A percentile compares a stretch with the other conserved stretches of the same genome.
phyloP scores from a whole-genome alignment of 2,113 vertebrate genomes.

The Anser brachyrhynchus region DNA sequence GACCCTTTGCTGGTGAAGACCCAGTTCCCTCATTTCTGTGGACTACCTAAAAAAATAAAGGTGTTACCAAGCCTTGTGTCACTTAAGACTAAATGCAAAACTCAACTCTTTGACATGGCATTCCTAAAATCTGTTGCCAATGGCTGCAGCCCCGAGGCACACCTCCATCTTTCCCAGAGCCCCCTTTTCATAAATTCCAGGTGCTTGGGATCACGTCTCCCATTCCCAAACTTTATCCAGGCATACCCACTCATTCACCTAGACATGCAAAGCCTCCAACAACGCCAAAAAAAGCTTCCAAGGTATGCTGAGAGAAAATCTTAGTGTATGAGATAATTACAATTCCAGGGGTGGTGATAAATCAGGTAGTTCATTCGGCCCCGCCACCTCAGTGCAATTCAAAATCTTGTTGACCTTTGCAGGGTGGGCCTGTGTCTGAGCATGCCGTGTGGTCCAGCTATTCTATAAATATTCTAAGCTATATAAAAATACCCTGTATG shows the following conservation, averaged over 20 bases:
- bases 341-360: not conserved
- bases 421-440: not conserved
- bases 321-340: not conserved
- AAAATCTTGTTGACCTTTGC: not conserved
- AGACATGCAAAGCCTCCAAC: not conserved
- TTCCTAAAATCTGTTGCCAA: not conserved
- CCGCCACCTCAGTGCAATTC: not conserved
- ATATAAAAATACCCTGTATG: not conserved
- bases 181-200: not conserved
- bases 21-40: not conserved
- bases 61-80: not conserved
- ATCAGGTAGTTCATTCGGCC: not conserved
- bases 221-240: not conserved
- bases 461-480: too few relatives aligned
- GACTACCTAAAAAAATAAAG: not conserved
- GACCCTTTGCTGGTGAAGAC: not conserved
- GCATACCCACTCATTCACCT: not conserved
- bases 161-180: not conserved
- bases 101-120: not conserved
- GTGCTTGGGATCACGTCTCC: not conserved
- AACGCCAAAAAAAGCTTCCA: not conserved
- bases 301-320: not conserved
- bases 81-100: not conserved
- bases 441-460: not conserved
- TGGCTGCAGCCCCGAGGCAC: not conserved